These are phyloP conservation scores for Globodera ellingtonae DNA, from an alignment of 1,140 invertebrate genomes.

Conservation along the genomic window DNA sequence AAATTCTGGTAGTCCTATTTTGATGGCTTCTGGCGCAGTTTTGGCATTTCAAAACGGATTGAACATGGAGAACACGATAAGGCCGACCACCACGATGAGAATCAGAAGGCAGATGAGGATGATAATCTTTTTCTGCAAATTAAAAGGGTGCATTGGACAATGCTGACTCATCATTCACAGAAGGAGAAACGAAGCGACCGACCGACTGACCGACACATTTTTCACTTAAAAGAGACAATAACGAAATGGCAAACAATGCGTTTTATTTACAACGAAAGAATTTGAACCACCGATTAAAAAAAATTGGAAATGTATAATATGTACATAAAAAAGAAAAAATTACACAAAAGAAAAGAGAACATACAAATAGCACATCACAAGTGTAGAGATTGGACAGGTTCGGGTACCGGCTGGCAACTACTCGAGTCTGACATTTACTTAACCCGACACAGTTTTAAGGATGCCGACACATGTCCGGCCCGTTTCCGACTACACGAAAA, in stretches of 20 bases:
- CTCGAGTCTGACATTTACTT: no score
- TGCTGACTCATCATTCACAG: background rate
- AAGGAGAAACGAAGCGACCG: background rate
- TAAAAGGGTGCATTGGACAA: background rate
- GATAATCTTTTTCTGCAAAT: constrained; percentile 96
- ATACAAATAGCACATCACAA: no score
- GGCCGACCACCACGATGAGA: constrained; percentile 79
- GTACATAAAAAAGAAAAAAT: background rate
- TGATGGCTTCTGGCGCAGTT: background rate
- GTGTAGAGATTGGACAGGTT: no score
- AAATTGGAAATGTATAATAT: background rate
- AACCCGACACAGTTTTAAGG: no score
- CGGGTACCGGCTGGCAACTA: no score
- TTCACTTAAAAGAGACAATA: background rate
- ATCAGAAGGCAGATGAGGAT: constrained; percentile 92
- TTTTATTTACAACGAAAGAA: background rate
- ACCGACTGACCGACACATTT: background rate
- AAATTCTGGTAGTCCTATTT: background rate
- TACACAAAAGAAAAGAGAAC: no score
- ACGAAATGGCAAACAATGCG: background rate
- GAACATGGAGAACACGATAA: constrained; percentile 58
- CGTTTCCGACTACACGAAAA: no score
- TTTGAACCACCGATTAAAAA: no score
- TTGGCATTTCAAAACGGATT: constrained; percentile 53
- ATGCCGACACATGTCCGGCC: no score